Conservation (phyloP, 2,888 invertebrate genomes). For the Acanthosepion pharaonis region DNA sequence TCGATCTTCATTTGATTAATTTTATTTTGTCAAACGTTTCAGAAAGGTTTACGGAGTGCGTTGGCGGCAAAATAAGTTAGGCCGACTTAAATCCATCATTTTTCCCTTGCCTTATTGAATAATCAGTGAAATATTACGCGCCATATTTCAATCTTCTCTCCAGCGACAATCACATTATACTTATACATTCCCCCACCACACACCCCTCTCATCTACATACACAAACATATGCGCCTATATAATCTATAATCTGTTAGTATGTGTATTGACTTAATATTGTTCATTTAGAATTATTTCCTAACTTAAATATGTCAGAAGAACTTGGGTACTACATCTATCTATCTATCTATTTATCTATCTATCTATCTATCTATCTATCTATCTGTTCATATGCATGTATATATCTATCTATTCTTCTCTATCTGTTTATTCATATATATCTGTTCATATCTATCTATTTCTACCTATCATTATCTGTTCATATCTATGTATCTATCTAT, state of each 20-base stretch:
- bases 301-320: neutral
- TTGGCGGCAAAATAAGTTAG: conserved; percentile 33
- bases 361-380: neutral
- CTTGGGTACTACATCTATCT: neutral
- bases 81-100: neutral
- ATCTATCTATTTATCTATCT: neutral
- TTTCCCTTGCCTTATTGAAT: neutral
- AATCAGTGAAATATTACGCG: conserved; percentile 20
- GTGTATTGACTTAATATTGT: neutral
- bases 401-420: too few relatives aligned
- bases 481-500: too few relatives aligned
- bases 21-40: conserved; percentile 8
- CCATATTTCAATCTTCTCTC: conserved; percentile 33
- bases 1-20: neutral
- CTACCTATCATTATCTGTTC: too few relatives aligned
- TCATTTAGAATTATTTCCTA: neutral
- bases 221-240: neutral
- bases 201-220: neutral
- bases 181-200: neutral
- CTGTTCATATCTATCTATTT: too few relatives aligned
- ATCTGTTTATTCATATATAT: too few relatives aligned
- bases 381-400: neutral
- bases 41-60: conserved; percentile 17
- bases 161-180: neutral
- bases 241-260: too few relatives aligned